These are phyloP conservation scores for Crotalus viridis DNA, from an alignment of 2,113 vertebrate species.

Conservation along the genomic window DNA sequence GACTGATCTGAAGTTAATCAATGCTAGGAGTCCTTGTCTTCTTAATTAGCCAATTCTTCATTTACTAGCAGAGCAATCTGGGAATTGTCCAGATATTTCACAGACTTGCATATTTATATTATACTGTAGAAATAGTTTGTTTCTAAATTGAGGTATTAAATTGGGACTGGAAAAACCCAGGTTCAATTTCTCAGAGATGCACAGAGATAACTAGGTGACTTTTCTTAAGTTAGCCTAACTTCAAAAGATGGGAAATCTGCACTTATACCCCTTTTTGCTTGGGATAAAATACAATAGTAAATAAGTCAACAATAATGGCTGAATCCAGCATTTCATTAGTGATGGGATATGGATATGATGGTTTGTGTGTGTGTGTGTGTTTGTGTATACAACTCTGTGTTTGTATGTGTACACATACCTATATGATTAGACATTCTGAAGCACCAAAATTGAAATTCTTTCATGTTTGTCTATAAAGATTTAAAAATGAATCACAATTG, in stretches of 20 bases:
- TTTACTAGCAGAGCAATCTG: not conserved
- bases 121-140: not conserved
- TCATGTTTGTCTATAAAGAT: not conserved
- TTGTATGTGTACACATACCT: not conserved
- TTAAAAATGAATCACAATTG: not conserved
- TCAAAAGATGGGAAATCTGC: not conserved
- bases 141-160: not conserved
- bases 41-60: not conserved
- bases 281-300: not conserved
- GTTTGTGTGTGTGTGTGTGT: not conserved
- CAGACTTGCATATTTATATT: not conserved
- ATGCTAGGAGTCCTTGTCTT: not conserved
- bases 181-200: not conserved
- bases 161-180: not conserved
- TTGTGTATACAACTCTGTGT: not conserved
- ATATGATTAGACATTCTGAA: not conserved
- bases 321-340: not conserved
- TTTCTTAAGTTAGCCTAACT: not conserved
- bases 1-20: not conserved
- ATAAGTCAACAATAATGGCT: not conserved
- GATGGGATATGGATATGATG: not conserved
- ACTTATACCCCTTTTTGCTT: not conserved
- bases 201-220: not conserved
- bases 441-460: rapidly evolving
- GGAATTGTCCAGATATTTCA: not conserved